These are phyloP conservation scores for Microtus montanus DNA, from an alignment of 2,113 vertebrate genomes.

Conservation along the genomic window DNA sequence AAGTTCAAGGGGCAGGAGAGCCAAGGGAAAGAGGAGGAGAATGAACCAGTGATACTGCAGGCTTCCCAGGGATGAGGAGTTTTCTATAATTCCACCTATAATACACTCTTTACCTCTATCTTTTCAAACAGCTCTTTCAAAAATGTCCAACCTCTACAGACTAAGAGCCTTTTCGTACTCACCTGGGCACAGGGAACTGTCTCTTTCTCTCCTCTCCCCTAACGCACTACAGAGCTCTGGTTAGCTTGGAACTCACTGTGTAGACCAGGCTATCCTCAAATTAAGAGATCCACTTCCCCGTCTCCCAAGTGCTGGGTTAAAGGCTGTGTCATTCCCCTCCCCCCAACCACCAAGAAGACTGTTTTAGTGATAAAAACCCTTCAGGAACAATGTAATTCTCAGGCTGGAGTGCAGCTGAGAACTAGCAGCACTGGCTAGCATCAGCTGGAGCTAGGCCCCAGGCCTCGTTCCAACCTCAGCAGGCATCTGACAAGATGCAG, in stretches of 20 bases:
- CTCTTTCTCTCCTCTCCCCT: not conserved
- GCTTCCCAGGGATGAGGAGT: conserved; percentile 36
- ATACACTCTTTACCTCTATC: not conserved
- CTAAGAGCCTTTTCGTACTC: not conserved
- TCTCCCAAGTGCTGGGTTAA: not conserved
- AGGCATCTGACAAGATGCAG: not conserved
- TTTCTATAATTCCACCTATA: not conserved
- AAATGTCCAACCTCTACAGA: not conserved
- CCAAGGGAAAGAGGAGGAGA: not conserved
- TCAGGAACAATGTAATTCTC: not conserved
- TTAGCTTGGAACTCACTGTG: not conserved
- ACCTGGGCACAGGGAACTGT: not conserved
- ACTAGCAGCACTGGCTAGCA: not conserved
- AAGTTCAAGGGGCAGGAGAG: conserved; percentile 19
- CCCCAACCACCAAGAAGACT: not conserved
- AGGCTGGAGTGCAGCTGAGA: not conserved
- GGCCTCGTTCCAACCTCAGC: not conserved
- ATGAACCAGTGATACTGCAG: not conserved
- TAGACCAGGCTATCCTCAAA: not conserved
- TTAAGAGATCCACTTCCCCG: not conserved
- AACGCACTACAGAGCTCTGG: not conserved
- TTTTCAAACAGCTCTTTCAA: conserved; percentile 47
- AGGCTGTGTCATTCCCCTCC: not conserved
- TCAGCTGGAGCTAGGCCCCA: not conserved
- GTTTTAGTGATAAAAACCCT: not conserved